A percentile compares a stretch with the other conserved stretches of the same genome.
phyloP scores from a whole-genome alignment of 1,140 invertebrate species.

The Conus betulinus region DNA sequence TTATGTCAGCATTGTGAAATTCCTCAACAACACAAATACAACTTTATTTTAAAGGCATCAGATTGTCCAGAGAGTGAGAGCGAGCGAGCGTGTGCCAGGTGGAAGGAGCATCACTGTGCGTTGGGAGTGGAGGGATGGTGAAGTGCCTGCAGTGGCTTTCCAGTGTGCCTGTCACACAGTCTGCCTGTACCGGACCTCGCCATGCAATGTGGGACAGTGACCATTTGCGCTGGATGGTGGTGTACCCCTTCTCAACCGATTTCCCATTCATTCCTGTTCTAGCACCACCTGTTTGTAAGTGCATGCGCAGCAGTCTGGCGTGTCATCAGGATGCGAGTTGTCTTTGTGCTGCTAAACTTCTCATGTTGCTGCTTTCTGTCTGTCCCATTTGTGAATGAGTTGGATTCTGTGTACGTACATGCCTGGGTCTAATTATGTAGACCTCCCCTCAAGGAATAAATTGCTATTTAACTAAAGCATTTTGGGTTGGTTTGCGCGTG shows the following conservation, averaged over 20 bases:
- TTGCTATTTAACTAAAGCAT: conserved; percentile 24
- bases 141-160: background rate
- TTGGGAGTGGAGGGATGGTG: background rate
- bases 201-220: background rate
- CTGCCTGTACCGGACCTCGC: background rate
- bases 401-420: background rate
- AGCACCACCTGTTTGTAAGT: background rate
- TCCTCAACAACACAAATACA: too few relatives aligned
- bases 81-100: too few relatives aligned
- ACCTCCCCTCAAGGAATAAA: conserved; percentile 23
- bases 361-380: background rate
- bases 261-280: too few relatives aligned
- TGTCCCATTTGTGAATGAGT: background rate
- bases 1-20: too few relatives aligned
- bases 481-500: background rate
- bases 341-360: background rate
- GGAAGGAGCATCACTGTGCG: background rate
- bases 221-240: too few relatives aligned
- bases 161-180: background rate
- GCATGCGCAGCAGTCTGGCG: background rate
- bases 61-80: too few relatives aligned
- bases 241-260: too few relatives aligned
- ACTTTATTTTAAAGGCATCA: too few relatives aligned
- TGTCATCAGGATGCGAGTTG: background rate
- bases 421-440: background rate